Evolutionary conservation across 2,113 vertebrate genomes (phyloP).

Genomic region (Toxotes jaculatrix): DNA sequence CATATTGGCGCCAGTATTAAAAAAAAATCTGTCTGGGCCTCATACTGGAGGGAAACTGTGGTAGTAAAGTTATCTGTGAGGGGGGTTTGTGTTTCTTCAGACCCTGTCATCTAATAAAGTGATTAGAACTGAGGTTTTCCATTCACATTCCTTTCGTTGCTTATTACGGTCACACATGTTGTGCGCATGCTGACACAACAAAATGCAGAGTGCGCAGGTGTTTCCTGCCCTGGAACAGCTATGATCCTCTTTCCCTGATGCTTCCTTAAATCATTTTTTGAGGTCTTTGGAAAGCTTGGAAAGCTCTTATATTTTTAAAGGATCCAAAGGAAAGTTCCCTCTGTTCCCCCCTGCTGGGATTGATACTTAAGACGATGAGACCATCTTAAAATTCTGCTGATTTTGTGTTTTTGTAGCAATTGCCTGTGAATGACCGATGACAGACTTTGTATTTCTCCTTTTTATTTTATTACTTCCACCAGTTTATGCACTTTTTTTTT

Average conservation of each 20-base stretch:
- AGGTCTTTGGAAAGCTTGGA: constrained; percentile 40
- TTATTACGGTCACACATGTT: not conserved
- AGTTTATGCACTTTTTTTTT: not conserved
- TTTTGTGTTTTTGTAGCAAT: constrained; percentile 19
- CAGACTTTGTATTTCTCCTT: constrained; percentile 5
- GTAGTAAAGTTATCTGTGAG: not conserved
- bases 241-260: constrained; percentile 40
- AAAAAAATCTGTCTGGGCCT: not conserved
- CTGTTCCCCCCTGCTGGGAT: constrained; percentile 15
- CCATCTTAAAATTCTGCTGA: constrained; percentile 13
- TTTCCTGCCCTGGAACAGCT: constrained; percentile 46
- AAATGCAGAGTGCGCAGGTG: constrained; percentile 26
- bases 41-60: not conserved
- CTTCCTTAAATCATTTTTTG: constrained; percentile 41
- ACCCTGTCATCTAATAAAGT: constrained; percentile 8
- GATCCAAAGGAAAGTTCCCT: constrained; percentile 14
- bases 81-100: constrained; percentile 6
- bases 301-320: constrained; percentile 12
- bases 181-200: not conserved
- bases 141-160: constrained; percentile 2
- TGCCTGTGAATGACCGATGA: not conserved
- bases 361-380: constrained; percentile 1
- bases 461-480: constrained; percentile 2
- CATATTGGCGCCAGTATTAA: not conserved
- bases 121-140: constrained; percentile 49